phyloP scores from a whole-genome alignment of 1,140 invertebrate genomes.

The Apis laboriosa region DNA sequence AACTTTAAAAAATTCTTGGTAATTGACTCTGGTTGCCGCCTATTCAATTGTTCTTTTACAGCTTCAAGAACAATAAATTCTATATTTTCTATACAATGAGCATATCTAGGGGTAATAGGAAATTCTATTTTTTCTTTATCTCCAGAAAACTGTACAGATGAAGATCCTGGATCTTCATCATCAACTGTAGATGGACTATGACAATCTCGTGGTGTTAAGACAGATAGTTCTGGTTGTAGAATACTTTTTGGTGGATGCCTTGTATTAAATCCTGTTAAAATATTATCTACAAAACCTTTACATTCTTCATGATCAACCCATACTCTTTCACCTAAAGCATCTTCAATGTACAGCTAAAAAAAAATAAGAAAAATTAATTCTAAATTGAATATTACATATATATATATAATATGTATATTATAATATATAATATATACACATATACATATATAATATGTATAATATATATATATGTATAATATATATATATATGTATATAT shows the following conservation, averaged over 20 bases:
- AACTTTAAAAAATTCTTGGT: conserved; percentile 94
- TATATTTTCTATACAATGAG: conserved; percentile 85
- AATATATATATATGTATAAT: no score
- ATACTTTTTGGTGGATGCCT: conserved; percentile 85
- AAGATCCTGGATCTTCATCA: conserved; percentile 82
- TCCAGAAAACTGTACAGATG: conserved; percentile 66
- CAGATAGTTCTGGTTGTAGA: conserved; percentile 83
- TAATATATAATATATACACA: no score
- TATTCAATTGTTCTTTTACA: conserved; percentile 92
- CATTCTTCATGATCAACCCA: conserved; percentile 97
- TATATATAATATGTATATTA: no score
- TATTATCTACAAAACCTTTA: conserved; percentile 95
- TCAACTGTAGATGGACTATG: conserved; percentile 81
- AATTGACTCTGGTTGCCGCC: conserved; percentile 92
- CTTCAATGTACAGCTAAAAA: conserved; percentile 94
- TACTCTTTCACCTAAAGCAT: conserved; percentile 93
- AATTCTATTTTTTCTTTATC: conserved; percentile 81
- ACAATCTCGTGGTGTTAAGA: conserved; percentile 79
- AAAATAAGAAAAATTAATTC: conserved; percentile 19
- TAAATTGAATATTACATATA: conserved; percentile 3
- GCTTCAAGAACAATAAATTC: conserved; percentile 92
- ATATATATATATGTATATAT: no score
- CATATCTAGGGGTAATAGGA: conserved; percentile 83
- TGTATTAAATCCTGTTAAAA: conserved; percentile 93
- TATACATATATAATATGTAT: no score